phyloP scores from a whole-genome alignment of 1,140 invertebrate species.

The Cheumatopsyche charites region DNA sequence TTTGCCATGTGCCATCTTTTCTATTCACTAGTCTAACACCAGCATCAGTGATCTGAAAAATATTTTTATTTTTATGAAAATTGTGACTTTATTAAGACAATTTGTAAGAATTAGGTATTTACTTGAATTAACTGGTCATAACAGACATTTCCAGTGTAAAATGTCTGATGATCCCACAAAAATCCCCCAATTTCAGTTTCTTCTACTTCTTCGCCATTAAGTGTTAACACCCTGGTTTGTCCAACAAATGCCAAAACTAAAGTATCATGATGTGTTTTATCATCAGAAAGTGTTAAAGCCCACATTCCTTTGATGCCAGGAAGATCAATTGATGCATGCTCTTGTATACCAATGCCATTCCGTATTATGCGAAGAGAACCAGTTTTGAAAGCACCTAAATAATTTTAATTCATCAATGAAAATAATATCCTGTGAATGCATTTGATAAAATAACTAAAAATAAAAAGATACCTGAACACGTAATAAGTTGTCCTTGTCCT shows the following conservation, averaged over 20 bases:
- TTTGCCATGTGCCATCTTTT: slow-evolving; percentile 72
- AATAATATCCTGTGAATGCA: no score
- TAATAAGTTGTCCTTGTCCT: slow-evolving; percentile 97
- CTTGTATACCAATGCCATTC: slow-evolving; percentile 97
- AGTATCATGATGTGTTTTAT: slow-evolving; percentile 75
- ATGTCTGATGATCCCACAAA: slow-evolving; percentile 88
- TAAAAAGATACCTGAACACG: slow-evolving; percentile 82
- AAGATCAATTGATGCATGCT: slow-evolving; percentile 96
- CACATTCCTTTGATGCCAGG: slow-evolving; percentile 97
- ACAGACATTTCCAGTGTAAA: slow-evolving; percentile 89
- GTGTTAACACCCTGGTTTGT: slow-evolving; percentile 85
- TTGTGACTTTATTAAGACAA: neutral
- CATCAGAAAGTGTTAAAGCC: slow-evolving; percentile 79
- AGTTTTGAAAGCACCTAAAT: slow-evolving; percentile 91
- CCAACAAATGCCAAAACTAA: slow-evolving; percentile 93
- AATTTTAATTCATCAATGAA: neutral
- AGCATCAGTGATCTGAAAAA: slow-evolving; percentile 69
- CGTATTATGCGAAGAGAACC: slow-evolving; percentile 96
- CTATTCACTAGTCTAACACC: slow-evolving; percentile 59
- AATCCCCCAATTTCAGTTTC: slow-evolving; percentile 94
- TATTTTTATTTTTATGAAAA: neutral
- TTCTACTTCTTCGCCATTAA: slow-evolving; percentile 95
- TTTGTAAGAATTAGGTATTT: slow-evolving; percentile 18
- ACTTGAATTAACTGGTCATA: slow-evolving; percentile 82
- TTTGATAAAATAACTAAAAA: slow-evolving; percentile 26